Evolutionary conservation across 1,140 invertebrate genomes (phyloP), one percentile per base, ranked within the genome.

Genomic region (Ptiloglossa arizonensis): DNA sequence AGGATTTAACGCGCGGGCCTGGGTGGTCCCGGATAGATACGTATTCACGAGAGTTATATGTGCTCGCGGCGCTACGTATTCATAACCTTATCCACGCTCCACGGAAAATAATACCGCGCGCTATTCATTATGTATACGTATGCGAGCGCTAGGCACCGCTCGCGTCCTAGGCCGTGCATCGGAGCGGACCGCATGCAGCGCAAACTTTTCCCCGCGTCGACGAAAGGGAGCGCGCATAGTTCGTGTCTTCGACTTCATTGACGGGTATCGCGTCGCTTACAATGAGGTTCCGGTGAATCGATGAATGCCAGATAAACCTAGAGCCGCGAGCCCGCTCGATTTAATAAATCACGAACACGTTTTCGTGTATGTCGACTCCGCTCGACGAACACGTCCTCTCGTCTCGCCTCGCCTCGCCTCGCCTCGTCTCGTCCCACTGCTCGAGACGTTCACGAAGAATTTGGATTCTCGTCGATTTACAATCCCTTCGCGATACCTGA

Each of bases 21-120:
- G 84, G 86, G 86, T 87, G 86, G 86, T 87, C 86, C 81, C 52
- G 46, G 50, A 69, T 50, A 66, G 46, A 68, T 73, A 79, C 68
- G 57, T 68, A 68, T 69, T 73, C 74, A 67, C 69, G 81, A 74
- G 67, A 71, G 69, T 78, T 75, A 69, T 80, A 67, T 62, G 35
- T 78, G 84, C 86, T 86, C 50, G 82, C 75, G 85, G 86, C 85
- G 83, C 77, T 82, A 82, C 73, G 79, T 86, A 86, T 85, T 86
- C 82, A 81, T 86, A 87, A 87, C 76, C 73, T 75, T 84, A 87
- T 85, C 86, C 86, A 79, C 74, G 82, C 84, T 86, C 73, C 72
- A 75, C 59, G 80, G 82, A 84, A 87, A 87, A 87, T 87, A 86
- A 86, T 87, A 77, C 75, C 77, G 77, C 79, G 60, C 54, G 44